These are phyloP conservation scores for Drosophila niveifrons DNA, from an alignment of 2,888 invertebrate species.

Conservation along the genomic window DNA sequence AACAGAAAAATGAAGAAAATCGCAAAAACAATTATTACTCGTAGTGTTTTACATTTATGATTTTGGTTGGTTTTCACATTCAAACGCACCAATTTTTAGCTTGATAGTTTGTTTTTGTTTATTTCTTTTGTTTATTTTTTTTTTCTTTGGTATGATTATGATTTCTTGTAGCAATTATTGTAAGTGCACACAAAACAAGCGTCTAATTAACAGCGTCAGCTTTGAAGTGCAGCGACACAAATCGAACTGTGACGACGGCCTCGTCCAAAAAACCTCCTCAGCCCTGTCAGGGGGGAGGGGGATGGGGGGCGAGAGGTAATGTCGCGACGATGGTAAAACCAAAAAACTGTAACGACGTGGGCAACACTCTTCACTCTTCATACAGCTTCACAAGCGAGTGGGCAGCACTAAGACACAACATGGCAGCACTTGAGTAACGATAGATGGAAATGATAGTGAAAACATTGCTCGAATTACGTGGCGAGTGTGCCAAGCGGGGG, in stretches of 20 bases:
- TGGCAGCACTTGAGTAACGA: neutral
- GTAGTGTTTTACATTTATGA: slow-evolving; percentile 26
- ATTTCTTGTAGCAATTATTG: slow-evolving; percentile 71
- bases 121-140: slow-evolving; percentile 22
- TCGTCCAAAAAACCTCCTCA: neutral
- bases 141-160: slow-evolving; percentile 39
- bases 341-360: slow-evolving; percentile 26
- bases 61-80: slow-evolving; percentile 49
- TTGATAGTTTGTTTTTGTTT: slow-evolving; percentile 35
- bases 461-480: neutral
- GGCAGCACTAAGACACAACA: neutral
- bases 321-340: slow-evolving; percentile 10
- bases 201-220: slow-evolving; percentile 70
- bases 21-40: slow-evolving; percentile 20
- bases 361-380: slow-evolving; percentile 22
- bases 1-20: slow-evolving; percentile 4
- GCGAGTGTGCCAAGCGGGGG: neutral
- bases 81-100: slow-evolving; percentile 56
- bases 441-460: slow-evolving; percentile 8
- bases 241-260: slow-evolving; percentile 32
- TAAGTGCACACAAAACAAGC: slow-evolving; percentile 72
- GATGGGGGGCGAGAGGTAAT: neutral
- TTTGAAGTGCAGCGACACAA: slow-evolving; percentile 71
- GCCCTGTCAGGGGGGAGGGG: neutral
- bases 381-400: slow-evolving; percentile 19